Percentiles rank a stretch among this genome's conserved stretches.
Conservation (phyloP, 2,113 vertebrate genomes). For the Syngnathus typhle region DNA sequence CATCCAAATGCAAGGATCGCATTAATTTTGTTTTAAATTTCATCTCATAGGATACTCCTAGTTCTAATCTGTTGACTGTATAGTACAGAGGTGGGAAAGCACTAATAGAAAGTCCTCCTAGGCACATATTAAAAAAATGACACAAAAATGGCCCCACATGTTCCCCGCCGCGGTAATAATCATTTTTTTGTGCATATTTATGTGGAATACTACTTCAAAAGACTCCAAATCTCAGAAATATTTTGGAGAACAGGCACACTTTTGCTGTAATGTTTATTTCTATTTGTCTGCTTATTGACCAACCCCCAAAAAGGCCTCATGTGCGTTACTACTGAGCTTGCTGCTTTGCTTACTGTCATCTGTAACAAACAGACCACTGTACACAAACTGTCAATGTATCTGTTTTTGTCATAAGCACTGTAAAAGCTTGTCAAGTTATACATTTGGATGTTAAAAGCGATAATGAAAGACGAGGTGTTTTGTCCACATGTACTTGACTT, state of each 20-base stretch:
- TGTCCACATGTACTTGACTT: not conserved
- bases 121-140: not conserved
- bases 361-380: not conserved
- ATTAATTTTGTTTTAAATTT: not conserved
- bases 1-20: not conserved
- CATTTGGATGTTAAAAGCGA: not conserved
- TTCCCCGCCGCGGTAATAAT: not conserved
- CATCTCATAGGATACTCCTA: not conserved
- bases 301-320: constrained; percentile 41
- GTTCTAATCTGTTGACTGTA: not conserved
- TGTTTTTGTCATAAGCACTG: not conserved
- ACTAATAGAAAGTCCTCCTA: not conserved
- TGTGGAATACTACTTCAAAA: constrained; percentile 28
- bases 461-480: constrained; percentile 2
- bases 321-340: constrained; percentile 58
- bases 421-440: not conserved
- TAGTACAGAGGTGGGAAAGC: not conserved
- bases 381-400: not conserved
- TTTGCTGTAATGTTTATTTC: constrained; percentile 32
- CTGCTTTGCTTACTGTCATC: constrained; percentile 30
- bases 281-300: constrained; percentile 17
- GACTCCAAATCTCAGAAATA: constrained; percentile 22
- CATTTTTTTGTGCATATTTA: constrained; percentile 24
- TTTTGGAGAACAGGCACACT: constrained; percentile 42
- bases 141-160: not conserved